Percentiles rank a stretch among this genome's conserved stretches.
phyloP scores from a whole-genome alignment of 2,888 invertebrate genomes.

The Apotomis betuletana region DNA sequence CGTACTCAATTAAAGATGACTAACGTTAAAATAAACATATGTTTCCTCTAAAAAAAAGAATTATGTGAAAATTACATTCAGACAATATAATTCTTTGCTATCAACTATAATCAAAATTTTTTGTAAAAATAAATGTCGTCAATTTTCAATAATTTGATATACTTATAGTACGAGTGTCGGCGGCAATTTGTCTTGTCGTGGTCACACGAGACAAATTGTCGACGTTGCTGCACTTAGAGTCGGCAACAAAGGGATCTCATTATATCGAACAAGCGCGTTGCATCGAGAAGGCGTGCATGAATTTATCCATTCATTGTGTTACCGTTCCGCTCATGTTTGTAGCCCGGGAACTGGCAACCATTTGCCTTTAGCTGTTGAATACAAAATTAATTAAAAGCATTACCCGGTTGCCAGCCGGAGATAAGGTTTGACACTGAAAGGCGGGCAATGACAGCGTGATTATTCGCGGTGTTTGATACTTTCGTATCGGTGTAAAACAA shows the following conservation, averaged over 20 bases:
- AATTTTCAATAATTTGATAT: not conserved
- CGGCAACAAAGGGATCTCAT: slow-evolving; percentile 27
- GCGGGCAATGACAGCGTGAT: no score
- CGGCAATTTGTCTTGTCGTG: slow-evolving; percentile 2
- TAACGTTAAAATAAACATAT: no score
- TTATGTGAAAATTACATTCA: no score
- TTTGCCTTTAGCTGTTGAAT: not conserved
- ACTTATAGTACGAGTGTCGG: not conserved
- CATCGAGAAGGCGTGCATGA: slow-evolving; percentile 35
- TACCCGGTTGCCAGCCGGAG: no score
- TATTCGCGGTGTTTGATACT: no score
- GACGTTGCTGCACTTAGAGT: slow-evolving; percentile 5
- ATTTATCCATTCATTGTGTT: slow-evolving; percentile 33
- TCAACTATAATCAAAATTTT: not conserved
- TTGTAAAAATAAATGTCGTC: not conserved
- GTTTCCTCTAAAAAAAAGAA: no score
- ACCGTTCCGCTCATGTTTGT: slow-evolving; percentile 7
- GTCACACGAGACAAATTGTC: not conserved
- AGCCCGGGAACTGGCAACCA: not conserved
- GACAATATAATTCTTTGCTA: no score
- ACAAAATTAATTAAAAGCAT: no score
- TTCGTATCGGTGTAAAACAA: no score
- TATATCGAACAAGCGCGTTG: slow-evolving; percentile 35
- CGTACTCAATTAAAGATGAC: no score
- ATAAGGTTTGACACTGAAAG: no score